Evolutionary conservation across 2,797 vertebrate species (phyloP), one percentile per base, ranked within the genome.

Genomic region (Sylvia borin): DNA sequence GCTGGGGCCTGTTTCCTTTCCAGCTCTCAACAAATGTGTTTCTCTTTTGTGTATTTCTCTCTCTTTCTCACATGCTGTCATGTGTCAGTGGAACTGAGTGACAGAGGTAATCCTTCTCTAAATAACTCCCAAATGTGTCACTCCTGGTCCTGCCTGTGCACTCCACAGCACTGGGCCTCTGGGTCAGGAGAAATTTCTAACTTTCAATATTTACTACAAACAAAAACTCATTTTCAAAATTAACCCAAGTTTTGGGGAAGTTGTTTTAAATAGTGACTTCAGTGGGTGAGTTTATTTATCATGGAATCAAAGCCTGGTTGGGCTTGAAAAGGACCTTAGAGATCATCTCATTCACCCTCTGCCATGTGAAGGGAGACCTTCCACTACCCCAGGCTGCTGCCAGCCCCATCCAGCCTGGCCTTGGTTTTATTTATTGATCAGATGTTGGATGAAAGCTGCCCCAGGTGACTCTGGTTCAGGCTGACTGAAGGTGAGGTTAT

Each of bases 51-150:
- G 26, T 96, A 68, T 96, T 91, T 93, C 64, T 97, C 89, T 97
- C 93, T 95, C 88, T 97, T 79, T 97, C 94, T 93, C 92, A 80
- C 96, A 96, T 95, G 97, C 96, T 97, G 90, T 95, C 96, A 89
- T 76, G 68, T 92, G 78, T 94, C 92, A 95, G 93, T 96, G 93
- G 96, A 94, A 85, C 96, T 96, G 95, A 96, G 66, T 88, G 88
- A 48, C 74, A 73, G 94, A 97, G 97, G 96, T 97, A 96, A 97
- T 89, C 85, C 77, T 96, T 95, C 93, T 89, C 93, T 95, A 45
- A 81, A 77, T 94, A 68, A 85, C 47, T 88, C 66, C 64, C 64
- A 74, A 72, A 45, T 36, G 34, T 72, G 32, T 76, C 5, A 31
- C 40, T 67, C 71, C 36, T 1, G 3, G 15, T 65, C 67, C 65